phyloP scores from a whole-genome alignment of 2,888 invertebrate species.

The Agrotis ipsilon region DNA sequence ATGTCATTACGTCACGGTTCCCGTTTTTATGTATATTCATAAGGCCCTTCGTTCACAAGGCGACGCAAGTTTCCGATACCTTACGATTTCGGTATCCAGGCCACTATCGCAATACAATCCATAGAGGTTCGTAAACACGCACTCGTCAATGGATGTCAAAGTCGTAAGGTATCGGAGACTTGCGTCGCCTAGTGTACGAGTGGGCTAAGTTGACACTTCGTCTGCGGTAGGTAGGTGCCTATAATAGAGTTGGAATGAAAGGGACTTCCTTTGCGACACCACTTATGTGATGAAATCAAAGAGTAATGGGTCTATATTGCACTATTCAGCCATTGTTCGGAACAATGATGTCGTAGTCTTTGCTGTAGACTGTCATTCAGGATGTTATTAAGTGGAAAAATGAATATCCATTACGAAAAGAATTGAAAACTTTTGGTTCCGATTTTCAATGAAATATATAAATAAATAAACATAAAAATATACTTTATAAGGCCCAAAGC shows the following conservation, averaged over 20 bases:
- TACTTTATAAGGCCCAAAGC: slow-evolving; percentile 8
- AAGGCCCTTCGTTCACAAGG: too few species aligned
- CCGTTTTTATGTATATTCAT: slow-evolving; percentile 64
- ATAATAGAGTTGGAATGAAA: slow-evolving; percentile 52
- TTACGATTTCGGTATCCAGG: too few species aligned
- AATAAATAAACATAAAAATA: slow-evolving; percentile 11
- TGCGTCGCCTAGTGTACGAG: too few species aligned
- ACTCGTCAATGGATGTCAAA: too few species aligned
- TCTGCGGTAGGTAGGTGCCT: slow-evolving; percentile 64
- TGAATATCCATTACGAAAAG: neutral
- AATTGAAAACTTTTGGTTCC: neutral
- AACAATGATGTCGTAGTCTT: slow-evolving; percentile 16
- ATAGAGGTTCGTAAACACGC: too few species aligned
- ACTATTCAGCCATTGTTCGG: slow-evolving; percentile 33
- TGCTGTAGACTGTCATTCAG: too few species aligned
- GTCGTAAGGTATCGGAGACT: too few species aligned
- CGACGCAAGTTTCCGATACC: too few species aligned
- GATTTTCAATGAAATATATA: neutral
- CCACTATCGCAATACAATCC: too few species aligned
- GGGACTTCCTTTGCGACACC: slow-evolving; percentile 48
- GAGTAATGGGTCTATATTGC: slow-evolving; percentile 17
- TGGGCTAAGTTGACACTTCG: slow-evolving; percentile 57
- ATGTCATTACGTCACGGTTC: slow-evolving; percentile 55
- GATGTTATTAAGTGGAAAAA: neutral
- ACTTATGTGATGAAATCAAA: slow-evolving; percentile 46